These are phyloP conservation scores for Lasioglossum baleicum DNA, from an alignment of 1,140 invertebrate species.

Conservation along the genomic window DNA sequence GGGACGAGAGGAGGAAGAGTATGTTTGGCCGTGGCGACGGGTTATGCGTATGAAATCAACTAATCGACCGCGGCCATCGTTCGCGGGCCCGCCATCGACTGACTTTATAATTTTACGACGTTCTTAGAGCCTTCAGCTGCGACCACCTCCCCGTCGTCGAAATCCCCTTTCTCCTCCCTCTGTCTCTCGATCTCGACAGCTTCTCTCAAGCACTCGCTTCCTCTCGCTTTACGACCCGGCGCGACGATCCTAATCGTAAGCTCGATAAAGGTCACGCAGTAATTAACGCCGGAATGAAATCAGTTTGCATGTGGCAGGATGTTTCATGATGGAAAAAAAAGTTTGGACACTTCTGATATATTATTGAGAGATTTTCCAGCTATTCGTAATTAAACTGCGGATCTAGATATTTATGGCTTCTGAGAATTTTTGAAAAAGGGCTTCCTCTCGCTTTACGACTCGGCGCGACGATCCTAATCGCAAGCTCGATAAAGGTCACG, in stretches of 20 bases:
- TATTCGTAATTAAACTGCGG: too few relatives aligned
- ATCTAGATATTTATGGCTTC: too few relatives aligned
- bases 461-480: slow-evolving; percentile 70
- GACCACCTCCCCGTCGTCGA: slow-evolving; percentile 12
- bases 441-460: slow-evolving; percentile 64
- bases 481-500: slow-evolving; percentile 71
- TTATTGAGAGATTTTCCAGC: too few relatives aligned
- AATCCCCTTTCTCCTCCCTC: not conserved
- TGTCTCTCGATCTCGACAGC: slow-evolving; percentile 10
- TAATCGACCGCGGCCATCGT: slow-evolving; percentile 66
- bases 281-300: slow-evolving; percentile 74
- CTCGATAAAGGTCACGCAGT: slow-evolving; percentile 72
- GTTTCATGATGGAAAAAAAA: too few relatives aligned
- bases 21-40: slow-evolving; percentile 45
- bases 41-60: slow-evolving; percentile 69
- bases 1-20: slow-evolving; percentile 34
- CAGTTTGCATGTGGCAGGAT: slow-evolving; percentile 37
- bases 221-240: slow-evolving; percentile 63
- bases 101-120: slow-evolving; percentile 74
- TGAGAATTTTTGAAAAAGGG: too few relatives aligned
- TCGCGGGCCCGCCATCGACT: slow-evolving; percentile 52
- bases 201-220: slow-evolving; percentile 17
- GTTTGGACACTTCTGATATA: too few relatives aligned
- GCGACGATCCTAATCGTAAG: slow-evolving; percentile 70
- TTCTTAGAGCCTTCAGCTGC: slow-evolving; percentile 52